Evolutionary conservation across 2,113 vertebrate species (phyloP).

Genomic region (Murina feae): DNA sequence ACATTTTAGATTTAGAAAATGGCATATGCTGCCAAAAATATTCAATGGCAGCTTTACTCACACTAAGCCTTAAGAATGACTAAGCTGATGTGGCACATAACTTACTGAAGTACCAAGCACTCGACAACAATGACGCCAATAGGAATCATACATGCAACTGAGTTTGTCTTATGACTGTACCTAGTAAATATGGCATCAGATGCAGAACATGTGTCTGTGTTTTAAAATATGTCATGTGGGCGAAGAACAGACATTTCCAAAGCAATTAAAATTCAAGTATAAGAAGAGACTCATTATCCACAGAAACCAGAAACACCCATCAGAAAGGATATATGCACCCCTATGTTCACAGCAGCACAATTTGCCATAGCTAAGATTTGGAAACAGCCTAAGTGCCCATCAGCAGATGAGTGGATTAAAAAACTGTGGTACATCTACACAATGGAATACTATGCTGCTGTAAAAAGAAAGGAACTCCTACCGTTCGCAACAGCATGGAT

Average conservation of each 20-base stretch:
- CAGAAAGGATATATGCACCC: too few relatives aligned
- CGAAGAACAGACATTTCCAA: not conserved
- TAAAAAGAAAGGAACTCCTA: too few relatives aligned
- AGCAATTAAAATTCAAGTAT: not conserved
- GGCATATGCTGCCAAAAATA: not conserved
- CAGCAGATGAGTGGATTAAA: too few relatives aligned
- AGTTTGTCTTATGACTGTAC: not conserved
- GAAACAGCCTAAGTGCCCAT: too few relatives aligned
- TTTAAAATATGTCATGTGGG: not conserved
- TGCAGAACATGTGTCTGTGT: not conserved
- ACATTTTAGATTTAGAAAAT: not conserved
- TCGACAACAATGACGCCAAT: rapidly evolving
- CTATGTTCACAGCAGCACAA: too few relatives aligned
- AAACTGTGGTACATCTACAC: too few relatives aligned
- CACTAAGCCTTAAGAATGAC: not conserved
- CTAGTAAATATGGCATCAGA: not conserved
- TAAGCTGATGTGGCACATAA: not conserved
- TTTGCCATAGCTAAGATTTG: too few relatives aligned
- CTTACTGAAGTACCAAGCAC: rapidly evolving
- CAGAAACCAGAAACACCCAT: too few relatives aligned
- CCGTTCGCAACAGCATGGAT: too few relatives aligned
- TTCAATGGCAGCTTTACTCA: not conserved
- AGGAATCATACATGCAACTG: rapidly evolving
- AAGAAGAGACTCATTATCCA: not conserved
- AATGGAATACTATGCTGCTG: too few relatives aligned